Conservation (phyloP, 2,797 vertebrate genomes). For the Premnoplex brunnescens region DNA sequence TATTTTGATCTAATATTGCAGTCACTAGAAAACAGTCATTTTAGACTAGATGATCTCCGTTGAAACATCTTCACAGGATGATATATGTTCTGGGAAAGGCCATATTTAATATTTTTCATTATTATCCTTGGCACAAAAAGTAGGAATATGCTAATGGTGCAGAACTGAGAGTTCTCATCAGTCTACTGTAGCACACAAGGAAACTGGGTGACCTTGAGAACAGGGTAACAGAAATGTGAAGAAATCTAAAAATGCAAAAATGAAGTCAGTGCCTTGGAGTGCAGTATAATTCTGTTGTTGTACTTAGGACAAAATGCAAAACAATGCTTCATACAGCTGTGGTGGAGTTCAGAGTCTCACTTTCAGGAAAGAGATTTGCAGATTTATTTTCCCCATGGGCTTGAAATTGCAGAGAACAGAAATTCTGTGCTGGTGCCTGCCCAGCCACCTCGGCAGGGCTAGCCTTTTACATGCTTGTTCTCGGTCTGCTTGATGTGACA, state of each 20-base stretch:
- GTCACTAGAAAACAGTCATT: not conserved
- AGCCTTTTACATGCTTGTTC: not conserved
- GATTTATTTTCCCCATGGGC: not conserved
- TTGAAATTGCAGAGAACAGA: not conserved
- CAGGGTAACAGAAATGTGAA: not conserved
- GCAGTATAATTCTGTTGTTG: too few relatives aligned
- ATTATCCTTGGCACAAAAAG: slow-evolving; percentile 25
- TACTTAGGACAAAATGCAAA: not conserved
- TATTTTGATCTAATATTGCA: not conserved
- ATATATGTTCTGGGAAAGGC: not conserved
- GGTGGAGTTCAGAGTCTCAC: not conserved
- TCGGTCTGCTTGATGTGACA: not conserved
- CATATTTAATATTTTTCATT: slow-evolving; percentile 44
- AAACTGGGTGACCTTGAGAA: slow-evolving; percentile 9
- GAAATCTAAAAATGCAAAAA: not conserved
- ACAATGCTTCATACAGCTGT: not conserved
- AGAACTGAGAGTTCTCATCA: not conserved
- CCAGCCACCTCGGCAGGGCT: not conserved
- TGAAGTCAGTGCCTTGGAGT: not conserved
- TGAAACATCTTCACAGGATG: not conserved
- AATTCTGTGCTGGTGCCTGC: not conserved
- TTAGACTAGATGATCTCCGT: not conserved
- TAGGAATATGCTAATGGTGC: not conserved
- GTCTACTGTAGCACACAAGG: not conserved
- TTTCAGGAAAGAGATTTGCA: not conserved